Evolutionary conservation across 2,888 invertebrate species (phyloP), one percentile per base, ranked within the genome.

Genomic region (Isotomurus palustris): DNA sequence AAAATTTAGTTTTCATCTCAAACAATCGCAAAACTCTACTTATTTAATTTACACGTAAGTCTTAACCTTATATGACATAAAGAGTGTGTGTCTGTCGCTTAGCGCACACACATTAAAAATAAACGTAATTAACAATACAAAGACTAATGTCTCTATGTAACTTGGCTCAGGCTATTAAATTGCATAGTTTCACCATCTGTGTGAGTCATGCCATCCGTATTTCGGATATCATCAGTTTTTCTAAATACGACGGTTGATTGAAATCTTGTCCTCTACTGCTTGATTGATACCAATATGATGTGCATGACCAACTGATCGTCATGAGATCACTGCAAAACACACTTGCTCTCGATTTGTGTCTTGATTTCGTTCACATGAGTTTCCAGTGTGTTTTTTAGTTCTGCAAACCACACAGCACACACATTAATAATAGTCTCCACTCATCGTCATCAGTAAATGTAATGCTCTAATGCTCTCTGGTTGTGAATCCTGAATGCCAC

Each of bases 291-390:
- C n/a, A n/a, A n/a, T 22, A 50, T 27, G 50, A 38, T 38, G 50
- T 50, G 50, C 38, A 50, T 36, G 49, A 49, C 36, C 32, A 6
- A 35, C n/a, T 10, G 43, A 43, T 43, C 43, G 35, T 51, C 52
- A 51, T 53, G 53, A 56, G 61, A 69, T 91, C 89, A 91, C 89
- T 91, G 91, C 84, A 91, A 86, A 79, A 87, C 89, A 83, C 91
- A 91, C 83, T 90, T 91, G 82, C 90, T 91, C 84, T 93, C 93
- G 80, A 93, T 88, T 82, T 91, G 90, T 78, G 91, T 86, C 83
- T 92, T 93, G 79, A 93, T 83, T 84, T 93, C 92, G 80, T 87
- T 92, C 81, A 93, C 91, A 85, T 92, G 92, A 78, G 91, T 88
- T 82, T 93, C 92, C 84, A 93, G 87, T 81, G 91, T 88, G 82